Conservation (phyloP, 2,888 invertebrate species). For the Agrenia bidenticulata region DNA sequence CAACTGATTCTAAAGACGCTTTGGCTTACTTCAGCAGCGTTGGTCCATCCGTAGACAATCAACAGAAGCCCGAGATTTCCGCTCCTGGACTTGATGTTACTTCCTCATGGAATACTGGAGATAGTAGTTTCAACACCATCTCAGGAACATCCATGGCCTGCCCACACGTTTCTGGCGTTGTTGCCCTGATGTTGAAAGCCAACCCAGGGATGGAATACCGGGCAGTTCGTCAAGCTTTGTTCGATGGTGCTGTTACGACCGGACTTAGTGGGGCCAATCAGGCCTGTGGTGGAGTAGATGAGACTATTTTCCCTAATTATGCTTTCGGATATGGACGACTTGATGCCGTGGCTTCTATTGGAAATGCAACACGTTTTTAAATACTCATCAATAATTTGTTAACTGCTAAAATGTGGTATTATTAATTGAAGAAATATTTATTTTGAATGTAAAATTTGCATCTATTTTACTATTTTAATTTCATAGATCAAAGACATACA, state of each 20-base stretch:
- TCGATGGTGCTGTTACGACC: not conserved
- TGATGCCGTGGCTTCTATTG: not conserved
- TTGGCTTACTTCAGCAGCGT: slow-evolving; percentile 24
- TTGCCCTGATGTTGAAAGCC: slow-evolving; percentile 24
- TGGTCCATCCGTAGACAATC: slow-evolving; percentile 22
- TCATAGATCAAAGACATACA: no score
- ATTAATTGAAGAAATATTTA: no score
- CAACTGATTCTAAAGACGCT: slow-evolving; percentile 8
- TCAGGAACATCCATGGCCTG: slow-evolving; percentile 30
- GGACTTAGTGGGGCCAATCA: not conserved
- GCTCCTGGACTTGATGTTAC: slow-evolving; percentile 25
- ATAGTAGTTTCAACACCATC: slow-evolving; percentile 13
- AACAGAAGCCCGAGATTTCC: slow-evolving; percentile 28
- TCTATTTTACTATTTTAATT: no score
- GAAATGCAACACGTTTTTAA: no score
- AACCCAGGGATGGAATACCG: slow-evolving; percentile 13
- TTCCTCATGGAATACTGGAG: slow-evolving; percentile 15
- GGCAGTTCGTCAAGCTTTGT: not conserved
- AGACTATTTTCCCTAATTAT: slow-evolving; percentile 9
- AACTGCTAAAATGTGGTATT: no score
- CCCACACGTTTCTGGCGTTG: slow-evolving; percentile 30
- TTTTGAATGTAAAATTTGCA: no score
- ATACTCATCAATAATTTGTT: no score
- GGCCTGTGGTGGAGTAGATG: slow-evolving; percentile 7
- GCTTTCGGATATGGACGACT: slow-evolving; percentile 7